Percentiles rank a stretch among this genome's conserved stretches.
Conservation (phyloP, 2,888 invertebrate genomes). For the Malacosoma neustria region DNA sequence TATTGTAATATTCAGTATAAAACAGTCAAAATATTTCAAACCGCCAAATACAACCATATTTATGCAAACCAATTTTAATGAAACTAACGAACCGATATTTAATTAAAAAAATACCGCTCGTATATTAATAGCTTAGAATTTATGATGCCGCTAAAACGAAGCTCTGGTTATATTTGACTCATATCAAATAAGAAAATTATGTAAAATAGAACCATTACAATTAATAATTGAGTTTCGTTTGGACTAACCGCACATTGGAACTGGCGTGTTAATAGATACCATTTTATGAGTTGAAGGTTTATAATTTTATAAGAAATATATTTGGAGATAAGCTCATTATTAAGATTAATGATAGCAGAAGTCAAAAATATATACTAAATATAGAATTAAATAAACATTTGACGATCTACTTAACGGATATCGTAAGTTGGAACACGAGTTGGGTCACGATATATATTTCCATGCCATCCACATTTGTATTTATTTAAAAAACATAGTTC, state of each 20-base stretch:
- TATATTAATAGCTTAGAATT: slow-evolving; percentile 46
- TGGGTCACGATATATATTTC: too few species aligned
- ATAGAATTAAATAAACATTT: too few species aligned
- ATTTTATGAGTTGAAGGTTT: background rate
- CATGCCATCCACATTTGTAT: too few species aligned
- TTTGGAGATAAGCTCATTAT: too few species aligned
- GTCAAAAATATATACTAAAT: too few species aligned
- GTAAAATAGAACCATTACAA: slow-evolving; percentile 61
- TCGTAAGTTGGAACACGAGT: too few species aligned
- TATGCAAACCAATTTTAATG: slow-evolving; percentile 34
- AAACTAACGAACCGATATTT: slow-evolving; percentile 52
- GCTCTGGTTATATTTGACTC: slow-evolving; percentile 52
- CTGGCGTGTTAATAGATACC: background rate
- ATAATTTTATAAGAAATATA: background rate
- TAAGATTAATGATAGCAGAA: too few species aligned
- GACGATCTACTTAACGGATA: too few species aligned
- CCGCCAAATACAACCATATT: too few species aligned
- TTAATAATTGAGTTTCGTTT: slow-evolving; percentile 53
- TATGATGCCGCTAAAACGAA: slow-evolving; percentile 68
- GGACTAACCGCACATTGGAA: background rate
- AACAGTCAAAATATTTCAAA: too few species aligned
- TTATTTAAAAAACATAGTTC: too few species aligned
- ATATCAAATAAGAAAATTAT: slow-evolving; percentile 68
- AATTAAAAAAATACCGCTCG: slow-evolving; percentile 55
- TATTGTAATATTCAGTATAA: too few species aligned